Conservation (phyloP, 1,140 invertebrate genomes). For the Nixonia krombeini region DNA sequence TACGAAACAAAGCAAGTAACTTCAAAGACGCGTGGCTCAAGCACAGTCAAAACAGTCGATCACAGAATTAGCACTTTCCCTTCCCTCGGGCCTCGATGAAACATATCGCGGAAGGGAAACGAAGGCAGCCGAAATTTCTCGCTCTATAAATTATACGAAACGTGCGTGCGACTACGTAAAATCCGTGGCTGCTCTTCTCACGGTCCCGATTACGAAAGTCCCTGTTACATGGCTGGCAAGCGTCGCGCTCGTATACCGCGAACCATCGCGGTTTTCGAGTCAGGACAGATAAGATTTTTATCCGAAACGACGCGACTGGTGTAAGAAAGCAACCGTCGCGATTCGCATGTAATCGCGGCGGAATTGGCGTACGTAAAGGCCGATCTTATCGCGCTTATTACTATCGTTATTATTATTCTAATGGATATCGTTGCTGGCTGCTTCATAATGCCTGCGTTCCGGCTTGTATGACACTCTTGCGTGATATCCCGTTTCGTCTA, state of each 20-base stretch:
- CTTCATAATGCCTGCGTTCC: slow-evolving; percentile 7
- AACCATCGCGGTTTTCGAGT: slow-evolving; percentile 9
- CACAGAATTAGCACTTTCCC: background rate
- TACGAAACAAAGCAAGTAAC: background rate
- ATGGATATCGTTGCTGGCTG: background rate
- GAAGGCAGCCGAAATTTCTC: slow-evolving; percentile 27
- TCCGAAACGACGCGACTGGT: slow-evolving; percentile 15
- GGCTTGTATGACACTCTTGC: slow-evolving; percentile 80
- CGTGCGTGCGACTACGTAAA: slow-evolving; percentile 2
- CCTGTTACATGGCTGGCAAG: slow-evolving; percentile 24
- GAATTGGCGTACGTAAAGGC: background rate
- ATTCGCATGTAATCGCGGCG: slow-evolving; percentile 24
- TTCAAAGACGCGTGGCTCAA: background rate
- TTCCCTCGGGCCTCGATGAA: background rate
- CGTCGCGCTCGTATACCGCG: slow-evolving; percentile 22
- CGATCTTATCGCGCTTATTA: slow-evolving; percentile 1
- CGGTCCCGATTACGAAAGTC: slow-evolving; percentile 36
- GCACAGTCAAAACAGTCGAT: background rate
- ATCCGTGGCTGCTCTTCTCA: slow-evolving; percentile 17
- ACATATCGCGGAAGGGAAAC: background rate
- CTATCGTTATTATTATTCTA: background rate
- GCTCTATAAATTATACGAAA: background rate
- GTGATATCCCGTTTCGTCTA: slow-evolving; percentile 82
- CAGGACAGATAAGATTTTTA: slow-evolving; percentile 36
- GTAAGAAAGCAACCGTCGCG: slow-evolving; percentile 30